A percentile compares a stretch with the other conserved stretches of the same genome.
These are phyloP conservation scores for Morinoia aosen DNA, from an alignment of 2,888 invertebrate genomes.

Conservation along the genomic window DNA sequence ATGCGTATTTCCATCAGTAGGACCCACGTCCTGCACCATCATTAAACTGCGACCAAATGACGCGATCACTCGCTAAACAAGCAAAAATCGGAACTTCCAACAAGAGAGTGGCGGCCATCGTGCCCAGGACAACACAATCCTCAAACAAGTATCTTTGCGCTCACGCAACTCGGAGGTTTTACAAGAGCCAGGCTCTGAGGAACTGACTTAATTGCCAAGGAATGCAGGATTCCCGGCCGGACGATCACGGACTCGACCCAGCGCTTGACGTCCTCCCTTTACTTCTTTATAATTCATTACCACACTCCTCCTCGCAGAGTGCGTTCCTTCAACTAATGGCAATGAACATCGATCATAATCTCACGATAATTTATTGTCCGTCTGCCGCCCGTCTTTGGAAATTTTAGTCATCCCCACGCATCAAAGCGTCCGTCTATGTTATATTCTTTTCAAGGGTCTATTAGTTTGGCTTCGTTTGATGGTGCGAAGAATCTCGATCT, in stretches of 20 bases:
- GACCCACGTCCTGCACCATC: background rate
- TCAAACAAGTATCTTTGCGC: slow-evolving; percentile 18
- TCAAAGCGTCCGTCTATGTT: background rate
- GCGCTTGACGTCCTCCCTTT: background rate
- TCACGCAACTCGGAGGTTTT: background rate
- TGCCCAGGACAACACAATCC: background rate
- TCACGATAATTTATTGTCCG: background rate
- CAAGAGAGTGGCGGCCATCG: background rate
- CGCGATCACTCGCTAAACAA: background rate
- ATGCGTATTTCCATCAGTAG: background rate
- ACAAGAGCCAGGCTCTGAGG: background rate
- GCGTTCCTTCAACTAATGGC: background rate
- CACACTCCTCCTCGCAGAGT: background rate
- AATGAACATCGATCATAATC: slow-evolving; percentile 7
- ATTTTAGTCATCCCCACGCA: background rate
- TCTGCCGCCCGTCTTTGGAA: background rate
- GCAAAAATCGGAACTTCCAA: background rate
- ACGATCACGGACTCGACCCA: slow-evolving; percentile 31
- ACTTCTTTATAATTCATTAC: slow-evolving; percentile 17
- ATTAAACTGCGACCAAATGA: background rate
- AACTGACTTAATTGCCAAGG: slow-evolving; percentile 35
- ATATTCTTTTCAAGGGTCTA: background rate
- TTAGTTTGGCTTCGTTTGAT: background rate
- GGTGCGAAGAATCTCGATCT: background rate
- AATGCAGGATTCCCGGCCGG: slow-evolving; percentile 36